Evolutionary conservation across 2,888 invertebrate species (phyloP), one percentile per base, ranked within the genome.

Genomic region (Brachyopa scutellaris): DNA sequence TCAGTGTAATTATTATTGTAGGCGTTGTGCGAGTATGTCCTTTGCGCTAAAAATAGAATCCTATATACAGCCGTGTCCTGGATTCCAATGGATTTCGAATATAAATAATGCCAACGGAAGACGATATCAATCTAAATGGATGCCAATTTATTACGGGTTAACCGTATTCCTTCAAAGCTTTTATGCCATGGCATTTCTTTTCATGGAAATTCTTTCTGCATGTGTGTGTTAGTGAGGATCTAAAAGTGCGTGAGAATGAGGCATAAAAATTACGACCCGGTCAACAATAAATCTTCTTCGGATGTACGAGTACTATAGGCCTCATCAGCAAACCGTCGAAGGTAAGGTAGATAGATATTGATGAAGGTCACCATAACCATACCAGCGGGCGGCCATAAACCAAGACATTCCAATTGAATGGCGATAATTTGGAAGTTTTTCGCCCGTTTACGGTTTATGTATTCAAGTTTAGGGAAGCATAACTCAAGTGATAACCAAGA

Each of bases 141-240:
- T 55, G n/a, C 29, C 23, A 47, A 73, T 73, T 64, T 73, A 73
- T 74, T 66, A 66, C 40, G 67, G 45, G 33, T 47, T 45, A 67
- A 67, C 67, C 45, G 23, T 45, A 23, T 31, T 33, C 42, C 53
- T 15, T 8, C n/a, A 31, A 31, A 21, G 53, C 42, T 11, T 33
- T 23, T 36, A 57, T 33, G 55, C 33, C 8, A 2, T 55, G n/a
- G 26, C 55, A n/a, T 45, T 67, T 57, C n/a, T 15, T 67, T 67
- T 17, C 36, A 17, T 17, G 11, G 7, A 40, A 67, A 45, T 42
- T 67, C 17, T 36, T 23, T 47, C 31, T 36, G 21, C 33, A 13
- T 17, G 13, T 7, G 15, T 26, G 23, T 21, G 55, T 23, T n/a
- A n/a, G 2, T 19, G 29, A 38, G 29, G 38, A 9, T 13, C 15